Percentiles rank a stretch among this genome's conserved stretches.
Evolutionary conservation across 2,113 vertebrate species (phyloP).

Genomic region (Capreolus pygargus): DNA sequence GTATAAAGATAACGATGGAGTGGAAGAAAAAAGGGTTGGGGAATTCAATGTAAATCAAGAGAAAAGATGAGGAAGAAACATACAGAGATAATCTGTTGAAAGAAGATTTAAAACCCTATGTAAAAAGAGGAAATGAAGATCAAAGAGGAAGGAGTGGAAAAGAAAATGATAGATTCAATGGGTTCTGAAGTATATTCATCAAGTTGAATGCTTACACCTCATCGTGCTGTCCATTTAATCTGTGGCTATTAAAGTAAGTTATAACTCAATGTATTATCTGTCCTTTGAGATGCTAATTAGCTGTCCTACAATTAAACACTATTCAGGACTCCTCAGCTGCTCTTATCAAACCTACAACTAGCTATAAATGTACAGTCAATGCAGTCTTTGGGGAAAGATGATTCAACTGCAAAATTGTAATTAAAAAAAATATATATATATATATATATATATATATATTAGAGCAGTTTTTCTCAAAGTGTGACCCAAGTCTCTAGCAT

Average conservation of each 20-base stretch:
- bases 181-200: not conserved
- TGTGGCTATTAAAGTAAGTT: constrained; percentile 30
- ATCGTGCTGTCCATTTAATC: constrained; percentile 25
- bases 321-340: not conserved
- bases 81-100: not conserved
- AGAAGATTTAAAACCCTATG: not conserved
- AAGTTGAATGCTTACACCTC: not conserved
- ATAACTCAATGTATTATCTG: constrained; percentile 44
- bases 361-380: not conserved
- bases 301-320: constrained; percentile 33
- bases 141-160: not conserved
- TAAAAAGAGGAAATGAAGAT: not conserved
- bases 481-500: not conserved
- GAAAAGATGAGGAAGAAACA: not conserved
- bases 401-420: not conserved
- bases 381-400: not conserved
- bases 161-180: not conserved
- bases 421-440: not conserved
- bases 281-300: constrained; percentile 52
- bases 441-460: no score
- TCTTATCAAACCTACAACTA: constrained; percentile 36
- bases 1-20: not conserved
- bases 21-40: not conserved
- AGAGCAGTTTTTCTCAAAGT: not conserved
- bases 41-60: not conserved